Conservation (phyloP, 2,113 vertebrate genomes). For the Brachypteracias leptosomus region DNA sequence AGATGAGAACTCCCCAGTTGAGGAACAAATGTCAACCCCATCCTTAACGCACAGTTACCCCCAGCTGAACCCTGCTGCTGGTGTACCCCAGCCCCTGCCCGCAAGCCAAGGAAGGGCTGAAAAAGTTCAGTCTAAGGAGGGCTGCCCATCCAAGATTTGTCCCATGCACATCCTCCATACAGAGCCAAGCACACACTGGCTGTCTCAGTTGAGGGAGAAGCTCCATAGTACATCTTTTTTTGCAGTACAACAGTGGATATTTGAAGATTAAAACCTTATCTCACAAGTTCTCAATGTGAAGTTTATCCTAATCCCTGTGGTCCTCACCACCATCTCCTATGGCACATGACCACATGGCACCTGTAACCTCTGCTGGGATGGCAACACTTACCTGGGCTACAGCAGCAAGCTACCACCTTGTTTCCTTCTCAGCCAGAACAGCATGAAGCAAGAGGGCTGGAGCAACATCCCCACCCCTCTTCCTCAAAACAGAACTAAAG, state of each 20-base stretch:
- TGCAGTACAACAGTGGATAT: neutral
- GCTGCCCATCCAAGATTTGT: neutral
- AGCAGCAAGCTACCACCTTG: accelerated
- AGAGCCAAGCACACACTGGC: neutral
- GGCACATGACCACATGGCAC: neutral
- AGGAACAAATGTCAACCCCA: neutral
- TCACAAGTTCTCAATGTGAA: neutral
- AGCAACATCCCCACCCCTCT: neutral
- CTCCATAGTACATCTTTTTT: neutral
- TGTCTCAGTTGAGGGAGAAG: accelerated
- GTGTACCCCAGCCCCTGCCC: neutral
- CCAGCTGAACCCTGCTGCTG: neutral
- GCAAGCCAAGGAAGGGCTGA: neutral
- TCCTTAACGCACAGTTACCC: neutral
- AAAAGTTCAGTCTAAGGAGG: accelerated
- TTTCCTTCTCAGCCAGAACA: neutral
- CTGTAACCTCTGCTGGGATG: neutral
- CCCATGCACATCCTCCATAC: neutral
- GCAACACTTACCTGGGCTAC: neutral
- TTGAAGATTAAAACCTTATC: neutral
- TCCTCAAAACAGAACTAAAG: neutral
- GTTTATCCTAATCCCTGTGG: neutral
- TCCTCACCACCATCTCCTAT: accelerated
- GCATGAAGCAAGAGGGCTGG: neutral
- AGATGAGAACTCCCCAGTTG: neutral